Percentiles rank a stretch among this genome's conserved stretches.
These are phyloP conservation scores for Oopsacas minuta DNA, from an alignment of 37 sponge, comb jelly and placozoan genomes.

Conservation along the genomic window DNA sequence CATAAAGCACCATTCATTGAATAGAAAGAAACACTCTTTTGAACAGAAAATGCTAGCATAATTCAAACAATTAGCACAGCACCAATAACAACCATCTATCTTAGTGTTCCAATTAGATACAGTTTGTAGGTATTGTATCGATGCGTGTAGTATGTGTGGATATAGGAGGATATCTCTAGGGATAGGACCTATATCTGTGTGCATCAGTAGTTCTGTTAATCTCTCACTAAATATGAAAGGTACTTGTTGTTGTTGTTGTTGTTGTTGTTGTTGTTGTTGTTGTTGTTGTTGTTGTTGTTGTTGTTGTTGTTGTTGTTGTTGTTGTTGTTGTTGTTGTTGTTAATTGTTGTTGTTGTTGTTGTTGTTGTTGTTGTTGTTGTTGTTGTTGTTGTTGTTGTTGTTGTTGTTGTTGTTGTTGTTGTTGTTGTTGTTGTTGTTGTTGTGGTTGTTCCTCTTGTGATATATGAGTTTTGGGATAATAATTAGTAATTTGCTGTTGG, in stretches of 20 bases:
- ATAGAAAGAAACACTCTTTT: background rate
- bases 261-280: background rate
- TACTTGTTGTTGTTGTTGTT: background rate
- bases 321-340: too few species aligned
- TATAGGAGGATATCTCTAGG: background rate
- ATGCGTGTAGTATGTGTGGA: background rate
- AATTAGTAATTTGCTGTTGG: too few species aligned
- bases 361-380: too few species aligned
- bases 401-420: too few species aligned
- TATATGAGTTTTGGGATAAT: too few species aligned
- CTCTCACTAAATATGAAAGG: background rate
- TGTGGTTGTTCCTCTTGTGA: too few species aligned
- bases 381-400: too few species aligned
- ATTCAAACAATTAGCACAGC: background rate
- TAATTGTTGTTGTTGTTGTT: too few species aligned
- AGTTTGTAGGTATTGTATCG: background rate
- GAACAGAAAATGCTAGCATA: background rate
- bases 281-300: too few species aligned
- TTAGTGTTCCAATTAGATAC: background rate
- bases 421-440: too few species aligned
- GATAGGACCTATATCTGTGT: background rate
- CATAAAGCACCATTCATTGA: slow-evolving; percentile 11
- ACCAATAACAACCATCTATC: background rate
- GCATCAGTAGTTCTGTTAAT: background rate
- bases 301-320: too few species aligned